phyloP scores from a whole-genome alignment of 2,113 vertebrate species.

The Picathartes gymnocephalus region DNA sequence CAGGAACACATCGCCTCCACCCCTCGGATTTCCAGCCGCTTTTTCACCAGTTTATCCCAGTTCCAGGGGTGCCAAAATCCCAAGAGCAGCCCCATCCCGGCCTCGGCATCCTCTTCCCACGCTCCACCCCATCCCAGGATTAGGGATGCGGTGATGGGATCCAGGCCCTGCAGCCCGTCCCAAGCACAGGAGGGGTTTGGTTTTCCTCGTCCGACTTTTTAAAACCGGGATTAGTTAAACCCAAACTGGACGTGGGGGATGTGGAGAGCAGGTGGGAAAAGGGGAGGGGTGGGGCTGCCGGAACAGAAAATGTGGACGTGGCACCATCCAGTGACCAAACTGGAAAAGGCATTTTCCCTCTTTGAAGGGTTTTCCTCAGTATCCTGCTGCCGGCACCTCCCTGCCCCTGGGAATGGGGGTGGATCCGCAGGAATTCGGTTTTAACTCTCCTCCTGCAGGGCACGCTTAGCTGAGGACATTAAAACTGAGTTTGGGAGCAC shows the following conservation, averaged over 20 bases:
- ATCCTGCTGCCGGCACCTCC: neutral
- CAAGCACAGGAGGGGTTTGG: neutral
- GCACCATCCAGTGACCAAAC: conserved; percentile 44
- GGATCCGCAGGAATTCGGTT: neutral
- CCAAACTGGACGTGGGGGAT: neutral
- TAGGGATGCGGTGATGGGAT: neutral
- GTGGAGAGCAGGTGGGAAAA: neutral
- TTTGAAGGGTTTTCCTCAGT: rapidly evolving
- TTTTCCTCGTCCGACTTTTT: neutral
- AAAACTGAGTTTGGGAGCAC: neutral
- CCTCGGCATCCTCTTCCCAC: neutral
- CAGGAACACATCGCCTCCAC: neutral
- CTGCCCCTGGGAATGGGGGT: neutral
- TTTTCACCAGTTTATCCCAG: neutral
- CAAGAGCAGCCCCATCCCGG: rapidly evolving
- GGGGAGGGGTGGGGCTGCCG: neutral
- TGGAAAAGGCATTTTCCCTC: neutral
- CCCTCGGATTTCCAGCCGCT: neutral
- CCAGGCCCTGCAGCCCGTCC: rapidly evolving
- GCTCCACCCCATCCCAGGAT: neutral
- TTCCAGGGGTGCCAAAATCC: neutral
- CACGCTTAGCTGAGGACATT: neutral
- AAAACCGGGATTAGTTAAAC: neutral
- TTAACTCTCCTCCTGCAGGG: neutral
- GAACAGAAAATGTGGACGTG: neutral